Evolutionary conservation across 2,888 invertebrate genomes (phyloP).

Genomic region (Eubasilissa splendida): DNA sequence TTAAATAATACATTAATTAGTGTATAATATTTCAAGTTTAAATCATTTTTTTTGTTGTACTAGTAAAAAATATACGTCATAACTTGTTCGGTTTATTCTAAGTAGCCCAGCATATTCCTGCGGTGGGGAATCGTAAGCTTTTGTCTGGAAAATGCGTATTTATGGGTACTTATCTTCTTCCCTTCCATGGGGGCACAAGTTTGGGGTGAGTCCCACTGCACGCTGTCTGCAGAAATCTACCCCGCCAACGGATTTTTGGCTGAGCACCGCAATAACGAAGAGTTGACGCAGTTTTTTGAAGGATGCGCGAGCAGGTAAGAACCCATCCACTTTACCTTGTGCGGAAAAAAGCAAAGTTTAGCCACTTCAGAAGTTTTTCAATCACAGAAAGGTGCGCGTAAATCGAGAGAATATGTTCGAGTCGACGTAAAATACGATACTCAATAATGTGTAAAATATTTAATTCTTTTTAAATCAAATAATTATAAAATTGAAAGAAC

Average conservation of each 20-base stretch:
- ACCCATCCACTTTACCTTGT: not conserved
- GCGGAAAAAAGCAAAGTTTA: slow-evolving; percentile 16
- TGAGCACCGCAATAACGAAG: slow-evolving; percentile 42
- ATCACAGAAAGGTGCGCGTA: slow-evolving; percentile 29
- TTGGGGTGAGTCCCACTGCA: slow-evolving; percentile 19
- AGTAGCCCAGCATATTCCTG: slow-evolving; percentile 54
- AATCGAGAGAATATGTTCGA: not conserved
- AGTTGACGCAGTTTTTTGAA: not conserved
- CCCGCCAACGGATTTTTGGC: slow-evolving; percentile 35
- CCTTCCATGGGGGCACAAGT: slow-evolving; percentile 8
- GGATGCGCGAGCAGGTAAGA: slow-evolving; percentile 3
- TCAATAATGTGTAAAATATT: too few species aligned
- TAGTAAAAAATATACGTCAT: not conserved
- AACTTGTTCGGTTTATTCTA: slow-evolving; percentile 17
- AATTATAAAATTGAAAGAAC: too few species aligned
- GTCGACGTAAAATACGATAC: not conserved
- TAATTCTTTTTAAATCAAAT: too few species aligned
- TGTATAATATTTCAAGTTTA: too few species aligned
- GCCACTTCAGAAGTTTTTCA: slow-evolving; percentile 39
- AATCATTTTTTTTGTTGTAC: too few species aligned
- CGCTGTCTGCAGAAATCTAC: slow-evolving; percentile 22
- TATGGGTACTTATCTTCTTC: slow-evolving; percentile 55
- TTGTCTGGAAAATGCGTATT: slow-evolving; percentile 59
- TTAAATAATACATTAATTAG: too few species aligned
- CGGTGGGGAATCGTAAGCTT: slow-evolving; percentile 55